These are phyloP conservation scores for Tetheella fluctuosa DNA, from an alignment of 2,888 invertebrate species.

Conservation along the genomic window DNA sequence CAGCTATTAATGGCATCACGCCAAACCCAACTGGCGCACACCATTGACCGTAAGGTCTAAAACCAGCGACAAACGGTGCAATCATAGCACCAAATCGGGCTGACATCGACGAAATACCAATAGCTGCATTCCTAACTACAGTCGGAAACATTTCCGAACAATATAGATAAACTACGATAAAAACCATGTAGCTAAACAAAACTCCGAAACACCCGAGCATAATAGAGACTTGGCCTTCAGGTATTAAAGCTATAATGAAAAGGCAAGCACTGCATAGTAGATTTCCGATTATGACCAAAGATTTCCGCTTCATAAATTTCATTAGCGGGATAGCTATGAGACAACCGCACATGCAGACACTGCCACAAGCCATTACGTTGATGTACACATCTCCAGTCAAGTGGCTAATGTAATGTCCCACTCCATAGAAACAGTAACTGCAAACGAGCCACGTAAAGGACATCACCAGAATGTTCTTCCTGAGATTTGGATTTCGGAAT, in stretches of 20 bases:
- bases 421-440: constrained; percentile 89
- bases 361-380: constrained; percentile 90
- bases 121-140: constrained; percentile 91
- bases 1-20: constrained; percentile 86
- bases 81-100: constrained; percentile 93
- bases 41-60: constrained; percentile 83
- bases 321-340: constrained; percentile 85
- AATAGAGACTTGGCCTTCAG: constrained; percentile 72
- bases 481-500: constrained; percentile 86
- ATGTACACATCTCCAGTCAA: constrained; percentile 90
- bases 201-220: constrained; percentile 88
- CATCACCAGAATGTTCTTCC: constrained; percentile 87
- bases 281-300: constrained; percentile 85
- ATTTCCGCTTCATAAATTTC: constrained; percentile 86
- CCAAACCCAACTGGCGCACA: constrained; percentile 90
- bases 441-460: constrained; percentile 91
- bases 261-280: constrained; percentile 84
- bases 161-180: constrained; percentile 92
- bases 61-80: constrained; percentile 90
- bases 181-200: constrained; percentile 90
- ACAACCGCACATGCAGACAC: constrained; percentile 83
- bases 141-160: constrained; percentile 95
- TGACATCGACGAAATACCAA: constrained; percentile 93
- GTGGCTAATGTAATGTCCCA: constrained; percentile 90
- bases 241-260: constrained; percentile 84